A percentile compares a stretch with the other conserved stretches of the same genome.
Evolutionary conservation across 2,888 invertebrate species (phyloP).

Genomic region (Seira musarum): DNA sequence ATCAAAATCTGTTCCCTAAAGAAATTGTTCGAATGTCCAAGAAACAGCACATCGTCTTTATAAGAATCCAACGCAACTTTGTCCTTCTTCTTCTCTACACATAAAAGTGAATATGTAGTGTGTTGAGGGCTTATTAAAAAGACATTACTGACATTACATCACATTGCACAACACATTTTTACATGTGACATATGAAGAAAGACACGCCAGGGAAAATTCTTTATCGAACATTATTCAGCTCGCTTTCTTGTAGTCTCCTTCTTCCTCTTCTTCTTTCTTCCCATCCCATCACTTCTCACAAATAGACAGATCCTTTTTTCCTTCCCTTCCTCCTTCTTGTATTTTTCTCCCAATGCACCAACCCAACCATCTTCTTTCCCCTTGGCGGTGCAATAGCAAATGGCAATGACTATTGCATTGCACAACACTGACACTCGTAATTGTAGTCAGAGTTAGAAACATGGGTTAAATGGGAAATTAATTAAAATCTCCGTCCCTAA

Average conservation of each 20-base stretch:
- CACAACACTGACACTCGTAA: neutral
- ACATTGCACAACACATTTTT: constrained; percentile 14
- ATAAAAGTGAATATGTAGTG: neutral
- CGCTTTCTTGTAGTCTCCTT: neutral
- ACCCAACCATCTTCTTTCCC: too few species aligned
- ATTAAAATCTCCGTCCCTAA: too few species aligned
- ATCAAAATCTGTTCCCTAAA: too few species aligned
- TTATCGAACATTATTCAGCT: neutral
- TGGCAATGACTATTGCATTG: neutral
- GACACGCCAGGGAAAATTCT: neutral
- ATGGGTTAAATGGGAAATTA: neutral
- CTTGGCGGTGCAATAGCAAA: neutral
- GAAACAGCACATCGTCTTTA: too few species aligned
- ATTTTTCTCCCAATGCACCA: too few species aligned
- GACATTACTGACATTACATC: constrained; percentile 46
- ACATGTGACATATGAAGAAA: constrained; percentile 8
- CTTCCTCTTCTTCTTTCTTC: too few species aligned
- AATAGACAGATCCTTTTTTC: too few species aligned
- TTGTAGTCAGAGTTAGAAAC: neutral
- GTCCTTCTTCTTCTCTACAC: neutral
- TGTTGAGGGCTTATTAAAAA: constrained; percentile 49
- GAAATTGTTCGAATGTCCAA: too few species aligned
- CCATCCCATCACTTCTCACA: too few species aligned
- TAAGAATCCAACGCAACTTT: neutral
- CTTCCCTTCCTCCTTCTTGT: neutral